These are phyloP conservation scores for Sternotherus odoratus DNA, from an alignment of 2,797 vertebrate species.

Conservation along the genomic window DNA sequence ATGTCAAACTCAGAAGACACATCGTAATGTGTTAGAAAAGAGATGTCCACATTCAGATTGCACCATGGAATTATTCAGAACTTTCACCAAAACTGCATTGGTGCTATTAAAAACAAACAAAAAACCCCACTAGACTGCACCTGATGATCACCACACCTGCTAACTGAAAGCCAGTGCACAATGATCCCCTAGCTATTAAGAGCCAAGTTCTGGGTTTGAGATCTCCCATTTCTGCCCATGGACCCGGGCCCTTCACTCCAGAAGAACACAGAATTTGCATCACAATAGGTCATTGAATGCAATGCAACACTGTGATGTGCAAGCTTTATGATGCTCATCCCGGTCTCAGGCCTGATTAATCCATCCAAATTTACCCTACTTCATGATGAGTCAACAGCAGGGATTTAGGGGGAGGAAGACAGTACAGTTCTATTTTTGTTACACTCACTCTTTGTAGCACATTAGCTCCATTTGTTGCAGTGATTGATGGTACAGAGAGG, in stretches of 20 bases:
- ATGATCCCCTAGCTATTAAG: neutral
- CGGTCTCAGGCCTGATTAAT: neutral
- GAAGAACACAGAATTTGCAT: neutral
- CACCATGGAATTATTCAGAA: neutral
- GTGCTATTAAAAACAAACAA: neutral
- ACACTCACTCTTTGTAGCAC: neutral
- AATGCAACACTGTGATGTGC: neutral
- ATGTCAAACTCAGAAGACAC: neutral
- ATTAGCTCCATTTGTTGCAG: neutral
- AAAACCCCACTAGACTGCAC: neutral
- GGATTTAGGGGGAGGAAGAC: neutral
- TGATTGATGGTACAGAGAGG: neutral
- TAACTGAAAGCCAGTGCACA: constrained; percentile 8
- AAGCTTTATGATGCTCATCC: neutral
- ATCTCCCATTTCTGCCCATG: neutral
- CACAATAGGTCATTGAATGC: neutral
- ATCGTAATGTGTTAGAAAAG: constrained; percentile 50
- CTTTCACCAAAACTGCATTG: fast-evolving
- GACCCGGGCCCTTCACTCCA: neutral
- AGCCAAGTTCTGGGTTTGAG: neutral
- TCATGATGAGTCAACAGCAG: neutral
- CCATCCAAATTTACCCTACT: neutral
- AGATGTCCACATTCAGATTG: constrained; percentile 40
- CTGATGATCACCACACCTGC: neutral
- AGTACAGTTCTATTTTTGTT: neutral